Evolutionary conservation across 2,888 invertebrate genomes (phyloP).

Genomic region (Tinea pellionella): DNA sequence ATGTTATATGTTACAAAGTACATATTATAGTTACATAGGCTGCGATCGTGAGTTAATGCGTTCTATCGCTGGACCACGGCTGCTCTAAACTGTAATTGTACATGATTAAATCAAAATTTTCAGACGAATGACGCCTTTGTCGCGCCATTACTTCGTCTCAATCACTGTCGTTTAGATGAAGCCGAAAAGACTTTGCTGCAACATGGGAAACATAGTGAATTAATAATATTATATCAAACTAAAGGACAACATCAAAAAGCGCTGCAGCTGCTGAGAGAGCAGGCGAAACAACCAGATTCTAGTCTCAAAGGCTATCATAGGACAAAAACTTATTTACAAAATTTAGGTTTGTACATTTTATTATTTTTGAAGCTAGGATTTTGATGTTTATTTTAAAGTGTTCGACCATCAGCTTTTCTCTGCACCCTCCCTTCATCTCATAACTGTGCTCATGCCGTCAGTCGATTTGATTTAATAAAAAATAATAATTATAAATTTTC

Average conservation of each 20-base stretch:
- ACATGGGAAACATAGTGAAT: conserved; percentile 89
- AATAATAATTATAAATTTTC: conserved; percentile 18
- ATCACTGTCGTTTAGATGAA: conserved; percentile 94
- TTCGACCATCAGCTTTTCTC: too few species aligned
- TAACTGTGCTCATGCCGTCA: too few species aligned
- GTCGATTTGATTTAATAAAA: too few species aligned
- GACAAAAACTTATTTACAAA: conserved; percentile 92
- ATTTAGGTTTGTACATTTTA: conserved; percentile 71
- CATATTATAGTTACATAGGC: too few species aligned
- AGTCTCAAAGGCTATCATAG: conserved; percentile 82
- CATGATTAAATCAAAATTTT: too few species aligned
- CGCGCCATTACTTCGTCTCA: conserved; percentile 88
- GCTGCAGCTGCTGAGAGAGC: conserved; percentile 84
- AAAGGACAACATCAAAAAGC: conserved; percentile 94
- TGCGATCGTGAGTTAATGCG: too few species aligned
- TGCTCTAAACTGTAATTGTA: too few species aligned
- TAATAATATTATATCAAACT: conserved; percentile 95
- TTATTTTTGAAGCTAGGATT: background rate
- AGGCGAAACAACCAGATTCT: conserved; percentile 79
- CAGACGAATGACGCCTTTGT: conserved; percentile 96
- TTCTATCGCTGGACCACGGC: too few species aligned
- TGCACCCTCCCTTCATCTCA: too few species aligned
- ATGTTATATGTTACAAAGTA: too few species aligned
- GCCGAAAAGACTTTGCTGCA: conserved; percentile 89
- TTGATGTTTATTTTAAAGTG: too few species aligned